phyloP scores from a whole-genome alignment of 37 sponge, comb jelly and placozoan genomes.

The Theonella swinhoei region DNA sequence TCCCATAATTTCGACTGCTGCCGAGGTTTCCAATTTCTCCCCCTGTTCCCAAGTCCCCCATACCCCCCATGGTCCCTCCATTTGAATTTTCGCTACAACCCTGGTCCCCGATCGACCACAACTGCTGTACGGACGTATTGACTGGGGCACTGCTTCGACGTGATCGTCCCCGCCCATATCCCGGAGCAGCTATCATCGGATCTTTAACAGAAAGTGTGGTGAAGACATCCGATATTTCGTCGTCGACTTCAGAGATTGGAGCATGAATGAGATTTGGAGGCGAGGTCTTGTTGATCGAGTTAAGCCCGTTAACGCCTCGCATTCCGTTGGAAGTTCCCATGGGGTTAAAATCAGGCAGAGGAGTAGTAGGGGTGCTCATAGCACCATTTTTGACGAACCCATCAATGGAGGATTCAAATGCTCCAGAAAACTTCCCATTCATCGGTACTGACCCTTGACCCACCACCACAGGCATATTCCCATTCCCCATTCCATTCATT shows the following conservation, averaged over 20 bases:
- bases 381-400: not conserved
- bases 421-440: not conserved
- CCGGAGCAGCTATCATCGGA: slow-evolving; percentile 3
- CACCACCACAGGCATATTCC: not conserved
- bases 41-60: not conserved
- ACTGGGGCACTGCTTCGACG: slow-evolving; percentile 67
- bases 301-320: not conserved
- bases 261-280: not conserved
- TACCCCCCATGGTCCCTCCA: not conserved
- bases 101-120: not conserved
- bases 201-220: slow-evolving; percentile 37
- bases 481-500: not conserved
- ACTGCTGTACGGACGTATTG: not conserved
- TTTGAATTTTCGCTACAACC: not conserved
- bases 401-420: not conserved
- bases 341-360: not conserved
- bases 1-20: no score
- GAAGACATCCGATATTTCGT: slow-evolving; percentile 64
- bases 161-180: slow-evolving; percentile 22
- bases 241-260: slow-evolving; percentile 1
- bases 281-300: not conserved
- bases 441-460: not conserved
- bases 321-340: not conserved
- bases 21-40: not conserved
- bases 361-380: not conserved